A percentile compares a stretch with the other conserved stretches of the same genome.
These are phyloP conservation scores for Pelobates cultripes DNA, from an alignment of 2,797 vertebrate species.

Conservation along the genomic window DNA sequence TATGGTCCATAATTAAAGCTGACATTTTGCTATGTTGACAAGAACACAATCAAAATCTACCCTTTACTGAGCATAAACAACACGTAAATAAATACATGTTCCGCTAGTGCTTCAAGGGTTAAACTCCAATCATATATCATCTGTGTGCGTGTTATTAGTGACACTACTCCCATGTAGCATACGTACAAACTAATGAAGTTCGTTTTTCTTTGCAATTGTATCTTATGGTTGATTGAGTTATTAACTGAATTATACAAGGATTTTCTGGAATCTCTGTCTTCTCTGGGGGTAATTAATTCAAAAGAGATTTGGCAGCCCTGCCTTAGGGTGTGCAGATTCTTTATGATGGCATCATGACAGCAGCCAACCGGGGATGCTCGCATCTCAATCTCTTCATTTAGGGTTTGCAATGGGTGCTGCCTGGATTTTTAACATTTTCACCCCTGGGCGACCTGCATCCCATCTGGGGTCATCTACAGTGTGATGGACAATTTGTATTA, in stretches of 20 bases:
- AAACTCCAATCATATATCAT: slow-evolving; percentile 34
- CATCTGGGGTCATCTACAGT: slow-evolving; percentile 38
- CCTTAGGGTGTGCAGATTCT: slow-evolving; percentile 51
- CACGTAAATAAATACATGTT: neutral
- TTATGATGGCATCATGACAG: slow-evolving; percentile 53
- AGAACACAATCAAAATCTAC: too few relatives aligned
- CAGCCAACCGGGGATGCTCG: slow-evolving; percentile 39
- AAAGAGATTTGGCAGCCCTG: slow-evolving; percentile 52
- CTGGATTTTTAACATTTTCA: slow-evolving; percentile 34
- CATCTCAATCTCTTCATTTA: slow-evolving; percentile 36
- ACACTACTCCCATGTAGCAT: slow-evolving; percentile 39
- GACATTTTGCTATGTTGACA: too few relatives aligned
- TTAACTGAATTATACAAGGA: slow-evolving; percentile 68
- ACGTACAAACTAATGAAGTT: slow-evolving; percentile 58
- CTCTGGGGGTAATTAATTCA: slow-evolving; percentile 53
- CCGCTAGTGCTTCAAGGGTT: neutral
- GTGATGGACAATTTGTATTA: slow-evolving; percentile 40
- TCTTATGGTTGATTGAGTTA: slow-evolving; percentile 59
- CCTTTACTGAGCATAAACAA: neutral
- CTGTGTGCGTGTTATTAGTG: slow-evolving; percentile 29
- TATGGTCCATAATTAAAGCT: too few relatives aligned
- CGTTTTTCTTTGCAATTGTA: slow-evolving; percentile 59
- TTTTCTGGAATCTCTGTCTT: slow-evolving; percentile 59
- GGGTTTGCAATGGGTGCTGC: slow-evolving; percentile 26
- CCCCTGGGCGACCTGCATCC: slow-evolving; percentile 41